phyloP scores from a whole-genome alignment of 2,113 vertebrate species.

The Calypte anna region DNA sequence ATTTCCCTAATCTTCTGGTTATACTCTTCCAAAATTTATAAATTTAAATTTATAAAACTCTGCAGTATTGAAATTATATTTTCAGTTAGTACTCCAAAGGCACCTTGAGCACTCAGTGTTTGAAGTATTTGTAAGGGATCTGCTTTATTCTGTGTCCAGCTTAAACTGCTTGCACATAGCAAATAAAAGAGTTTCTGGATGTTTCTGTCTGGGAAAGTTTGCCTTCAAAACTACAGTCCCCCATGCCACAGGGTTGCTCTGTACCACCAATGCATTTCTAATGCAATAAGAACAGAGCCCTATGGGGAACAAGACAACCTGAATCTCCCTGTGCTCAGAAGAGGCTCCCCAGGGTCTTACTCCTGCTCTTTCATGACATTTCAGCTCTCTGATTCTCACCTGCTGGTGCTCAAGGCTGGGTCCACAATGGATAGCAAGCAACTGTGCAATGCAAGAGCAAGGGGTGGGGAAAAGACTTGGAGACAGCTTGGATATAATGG shows the following conservation, averaged over 20 bases:
- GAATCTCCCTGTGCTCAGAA: neutral
- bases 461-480: neutral
- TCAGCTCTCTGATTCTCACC: neutral
- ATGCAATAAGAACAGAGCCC: neutral
- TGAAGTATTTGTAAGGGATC: neutral
- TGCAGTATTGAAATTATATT: neutral
- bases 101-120: neutral
- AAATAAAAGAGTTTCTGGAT: neutral
- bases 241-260: neutral
- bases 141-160: neutral
- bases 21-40: neutral
- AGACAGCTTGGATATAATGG: neutral
- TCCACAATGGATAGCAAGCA: neutral
- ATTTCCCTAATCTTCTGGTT: neutral
- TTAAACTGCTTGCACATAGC: neutral
- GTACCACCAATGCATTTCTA: neutral
- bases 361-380: neutral
- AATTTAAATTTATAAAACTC: neutral
- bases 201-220: neutral
- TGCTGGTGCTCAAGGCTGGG: neutral
- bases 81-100: neutral
- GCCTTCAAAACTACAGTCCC: neutral
- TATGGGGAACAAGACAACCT: fast-evolving
- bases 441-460: neutral
- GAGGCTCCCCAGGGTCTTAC: neutral